These are phyloP conservation scores for Dendrolimus punctatus DNA, from an alignment of 1,140 invertebrate genomes.

Conservation along the genomic window DNA sequence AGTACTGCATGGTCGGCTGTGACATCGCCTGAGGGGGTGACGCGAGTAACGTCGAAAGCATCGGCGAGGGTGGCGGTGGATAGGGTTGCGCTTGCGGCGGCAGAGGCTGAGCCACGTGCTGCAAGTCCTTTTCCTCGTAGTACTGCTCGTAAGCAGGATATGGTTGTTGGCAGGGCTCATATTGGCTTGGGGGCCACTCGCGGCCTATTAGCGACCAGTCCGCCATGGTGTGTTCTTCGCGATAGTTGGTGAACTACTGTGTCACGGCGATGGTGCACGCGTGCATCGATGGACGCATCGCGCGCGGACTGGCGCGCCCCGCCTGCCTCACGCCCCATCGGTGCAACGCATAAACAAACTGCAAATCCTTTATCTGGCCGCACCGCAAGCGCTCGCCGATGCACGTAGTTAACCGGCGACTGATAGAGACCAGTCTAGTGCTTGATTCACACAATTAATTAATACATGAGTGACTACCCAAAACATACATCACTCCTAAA, in stretches of 20 bases:
- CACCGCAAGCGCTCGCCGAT: constrained; percentile 18
- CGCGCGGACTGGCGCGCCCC: constrained; percentile 40
- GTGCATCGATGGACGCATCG: constrained; percentile 39
- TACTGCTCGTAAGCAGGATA: constrained; percentile 13
- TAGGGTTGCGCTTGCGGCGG: constrained; percentile 12
- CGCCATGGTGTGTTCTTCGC: constrained; percentile 26
- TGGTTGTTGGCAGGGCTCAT: constrained; percentile 13
- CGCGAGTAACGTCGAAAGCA: constrained; percentile 8
- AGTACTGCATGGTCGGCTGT: neutral
- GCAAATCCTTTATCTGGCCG: constrained; percentile 43
- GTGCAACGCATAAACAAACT: constrained; percentile 44
- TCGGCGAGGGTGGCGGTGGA: constrained; percentile 6
- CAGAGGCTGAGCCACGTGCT: constrained; percentile 2
- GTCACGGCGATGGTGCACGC: constrained; percentile 25
- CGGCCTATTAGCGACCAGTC: constrained; percentile 30
- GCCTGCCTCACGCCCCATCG: constrained; percentile 12
- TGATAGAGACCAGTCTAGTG: constrained; percentile 23
- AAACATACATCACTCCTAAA: too few species aligned
- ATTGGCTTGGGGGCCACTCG: constrained; percentile 18
- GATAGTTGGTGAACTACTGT: constrained; percentile 20
- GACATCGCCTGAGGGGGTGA: constrained; percentile 7
- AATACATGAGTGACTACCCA: constrained; percentile 2
- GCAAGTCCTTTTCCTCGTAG: too few species aligned
- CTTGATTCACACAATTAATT: constrained; percentile 11
- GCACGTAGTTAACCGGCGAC: constrained; percentile 21